Conservation (phyloP, 1,140 invertebrate species). For the Helicoverpa armigera region DNA sequence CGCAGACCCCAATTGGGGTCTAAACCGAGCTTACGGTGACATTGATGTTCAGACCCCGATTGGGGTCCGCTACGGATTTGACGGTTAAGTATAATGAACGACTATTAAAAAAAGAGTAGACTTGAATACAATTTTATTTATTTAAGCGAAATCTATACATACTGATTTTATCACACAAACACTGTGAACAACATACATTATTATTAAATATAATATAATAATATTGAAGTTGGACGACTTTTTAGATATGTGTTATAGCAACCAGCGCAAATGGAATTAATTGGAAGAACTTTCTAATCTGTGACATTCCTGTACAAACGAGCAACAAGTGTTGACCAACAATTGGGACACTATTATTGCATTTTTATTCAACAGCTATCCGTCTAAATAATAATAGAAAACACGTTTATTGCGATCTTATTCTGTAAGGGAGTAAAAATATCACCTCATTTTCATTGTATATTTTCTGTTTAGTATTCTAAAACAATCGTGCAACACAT, state of each 20-base stretch:
- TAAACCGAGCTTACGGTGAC: too few relatives aligned
- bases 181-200: conserved; percentile 57
- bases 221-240: conserved; percentile 37
- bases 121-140: conserved; percentile 71
- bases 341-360: not conserved
- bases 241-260: conserved; percentile 4
- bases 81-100: too few relatives aligned
- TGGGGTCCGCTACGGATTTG: too few relatives aligned
- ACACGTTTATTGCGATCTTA: too few relatives aligned
- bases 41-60: too few relatives aligned
- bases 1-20: too few relatives aligned
- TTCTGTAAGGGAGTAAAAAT: not conserved
- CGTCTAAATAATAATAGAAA: too few relatives aligned
- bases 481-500: not conserved
- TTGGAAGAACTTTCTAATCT: not conserved
- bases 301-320: not conserved
- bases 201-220: conserved; percentile 40
- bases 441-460: not conserved
- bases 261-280: not conserved
- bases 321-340: not conserved
- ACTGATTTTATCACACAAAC: conserved; percentile 63
- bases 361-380: too few relatives aligned
- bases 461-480: not conserved
- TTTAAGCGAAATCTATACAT: conserved; percentile 71
- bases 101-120: conserved; percentile 51